Evolutionary conservation across 2,888 invertebrate species (phyloP).

Genomic region (Noctua janthe): DNA sequence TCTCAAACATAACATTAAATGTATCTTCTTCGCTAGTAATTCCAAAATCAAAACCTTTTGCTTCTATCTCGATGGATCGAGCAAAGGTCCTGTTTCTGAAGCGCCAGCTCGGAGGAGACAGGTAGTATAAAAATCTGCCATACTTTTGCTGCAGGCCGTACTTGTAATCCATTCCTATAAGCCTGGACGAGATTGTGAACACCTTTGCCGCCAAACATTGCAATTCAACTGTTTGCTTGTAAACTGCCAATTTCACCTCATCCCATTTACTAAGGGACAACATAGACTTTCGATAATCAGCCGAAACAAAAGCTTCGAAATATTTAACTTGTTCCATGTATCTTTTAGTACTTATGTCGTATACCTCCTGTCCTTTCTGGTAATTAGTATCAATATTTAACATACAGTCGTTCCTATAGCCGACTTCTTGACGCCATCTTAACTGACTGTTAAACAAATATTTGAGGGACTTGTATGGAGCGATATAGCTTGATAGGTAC

Average conservation of each 20-base stretch:
- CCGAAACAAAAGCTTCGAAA: slow-evolving; percentile 91
- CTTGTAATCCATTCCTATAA: slow-evolving; percentile 91
- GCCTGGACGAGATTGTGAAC: slow-evolving; percentile 81
- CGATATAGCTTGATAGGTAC: slow-evolving; percentile 66
- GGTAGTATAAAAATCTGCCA: slow-evolving; percentile 92
- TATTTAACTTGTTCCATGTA: slow-evolving; percentile 88
- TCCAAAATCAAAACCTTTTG: slow-evolving; percentile 84
- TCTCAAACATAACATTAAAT: slow-evolving; percentile 82
- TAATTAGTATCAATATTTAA: slow-evolving; percentile 90
- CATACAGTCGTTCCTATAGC: slow-evolving; percentile 85
- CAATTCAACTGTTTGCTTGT: slow-evolving; percentile 82
- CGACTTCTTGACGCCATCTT: slow-evolving; percentile 78
- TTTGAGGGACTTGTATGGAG: slow-evolving; percentile 78
- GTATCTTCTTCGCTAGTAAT: slow-evolving; percentile 81
- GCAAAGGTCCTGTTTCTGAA: slow-evolving; percentile 88
- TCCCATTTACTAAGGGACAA: slow-evolving; percentile 88
- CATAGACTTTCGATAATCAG: slow-evolving; percentile 91
- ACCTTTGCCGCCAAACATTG: slow-evolving; percentile 82
- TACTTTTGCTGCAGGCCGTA: slow-evolving; percentile 92
- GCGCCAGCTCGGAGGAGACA: slow-evolving; percentile 92
- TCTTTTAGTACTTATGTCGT: slow-evolving; percentile 84
- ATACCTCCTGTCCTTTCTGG: slow-evolving; percentile 87
- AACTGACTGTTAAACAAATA: slow-evolving; percentile 71
- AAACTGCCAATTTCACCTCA: slow-evolving; percentile 81
- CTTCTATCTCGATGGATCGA: slow-evolving; percentile 84